Evolutionary conservation across 2,113 vertebrate species (phyloP).

Genomic region (Camarhynchus parvulus): DNA sequence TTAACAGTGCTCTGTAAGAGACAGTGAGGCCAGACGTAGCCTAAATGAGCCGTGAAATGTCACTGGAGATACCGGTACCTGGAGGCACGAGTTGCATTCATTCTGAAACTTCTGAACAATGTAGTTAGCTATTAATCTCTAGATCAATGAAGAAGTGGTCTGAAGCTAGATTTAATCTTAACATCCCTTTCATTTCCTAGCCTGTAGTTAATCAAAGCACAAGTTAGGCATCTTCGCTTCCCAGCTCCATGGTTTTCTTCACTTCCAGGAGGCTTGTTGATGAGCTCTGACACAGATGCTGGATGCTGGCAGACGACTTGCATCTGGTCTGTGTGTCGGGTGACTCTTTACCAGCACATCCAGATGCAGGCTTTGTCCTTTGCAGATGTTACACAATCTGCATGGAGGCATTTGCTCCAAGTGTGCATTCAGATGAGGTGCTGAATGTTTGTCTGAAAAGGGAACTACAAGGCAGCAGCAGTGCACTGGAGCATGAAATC

Average conservation of each 20-base stretch:
- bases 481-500: background rate
- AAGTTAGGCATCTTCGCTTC: background rate
- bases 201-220: background rate
- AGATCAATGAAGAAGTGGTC: background rate
- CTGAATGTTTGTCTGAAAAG: background rate
- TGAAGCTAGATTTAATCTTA: background rate
- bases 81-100: background rate
- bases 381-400: conserved; percentile 45
- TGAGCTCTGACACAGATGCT: background rate
- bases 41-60: background rate
- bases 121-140: background rate
- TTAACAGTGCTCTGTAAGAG: background rate
- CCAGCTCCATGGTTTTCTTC: background rate
- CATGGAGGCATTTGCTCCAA: background rate
- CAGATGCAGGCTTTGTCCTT: background rate
- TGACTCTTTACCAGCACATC: background rate
- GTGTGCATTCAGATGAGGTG: background rate
- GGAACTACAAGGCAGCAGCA: background rate
- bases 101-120: background rate
- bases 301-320: background rate
- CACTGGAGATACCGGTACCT: fast-evolving
- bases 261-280: background rate
- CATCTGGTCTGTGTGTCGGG: background rate
- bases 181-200: background rate
- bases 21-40: background rate